Percentiles rank a stretch among this genome's conserved stretches.
Evolutionary conservation across 2,113 vertebrate species (phyloP).

Genomic region (Pyrgilauda ruficollis): DNA sequence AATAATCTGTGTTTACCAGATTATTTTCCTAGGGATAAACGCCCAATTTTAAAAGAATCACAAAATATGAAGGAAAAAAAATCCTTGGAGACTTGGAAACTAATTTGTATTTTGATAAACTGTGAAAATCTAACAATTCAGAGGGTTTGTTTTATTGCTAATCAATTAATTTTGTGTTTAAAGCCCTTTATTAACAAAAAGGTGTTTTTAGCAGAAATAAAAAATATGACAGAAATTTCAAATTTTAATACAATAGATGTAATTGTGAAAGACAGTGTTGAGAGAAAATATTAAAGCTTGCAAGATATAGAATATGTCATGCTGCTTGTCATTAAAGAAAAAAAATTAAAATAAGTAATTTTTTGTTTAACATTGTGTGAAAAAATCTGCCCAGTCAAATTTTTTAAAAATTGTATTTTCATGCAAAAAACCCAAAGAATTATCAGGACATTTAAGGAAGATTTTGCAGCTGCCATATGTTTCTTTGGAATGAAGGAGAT

Average conservation of each 20-base stretch:
- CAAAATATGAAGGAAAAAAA: not conserved
- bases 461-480: not conserved
- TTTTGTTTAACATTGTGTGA: not conserved
- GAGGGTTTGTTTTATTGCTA: not conserved
- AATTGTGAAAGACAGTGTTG: not conserved
- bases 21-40: not conserved
- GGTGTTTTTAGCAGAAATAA: not conserved
- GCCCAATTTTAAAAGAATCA: not conserved
- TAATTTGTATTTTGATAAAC: not conserved
- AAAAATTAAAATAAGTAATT: not conserved
- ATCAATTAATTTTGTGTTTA: not conserved
- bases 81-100: not conserved
- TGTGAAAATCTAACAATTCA: not conserved
- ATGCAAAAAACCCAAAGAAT: not conserved
- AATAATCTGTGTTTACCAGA: not conserved
- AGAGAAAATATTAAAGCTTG: not conserved
- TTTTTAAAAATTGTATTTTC: not conserved
- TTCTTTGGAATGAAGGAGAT: not conserved
- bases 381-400: not conserved
- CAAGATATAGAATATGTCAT: not conserved
- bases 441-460: not conserved
- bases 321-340: not conserved
- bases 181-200: not conserved
- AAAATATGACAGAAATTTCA: not conserved
- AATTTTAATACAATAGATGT: not conserved